Conservation (phyloP, 2,888 invertebrate genomes). For the Sericinus montela region DNA sequence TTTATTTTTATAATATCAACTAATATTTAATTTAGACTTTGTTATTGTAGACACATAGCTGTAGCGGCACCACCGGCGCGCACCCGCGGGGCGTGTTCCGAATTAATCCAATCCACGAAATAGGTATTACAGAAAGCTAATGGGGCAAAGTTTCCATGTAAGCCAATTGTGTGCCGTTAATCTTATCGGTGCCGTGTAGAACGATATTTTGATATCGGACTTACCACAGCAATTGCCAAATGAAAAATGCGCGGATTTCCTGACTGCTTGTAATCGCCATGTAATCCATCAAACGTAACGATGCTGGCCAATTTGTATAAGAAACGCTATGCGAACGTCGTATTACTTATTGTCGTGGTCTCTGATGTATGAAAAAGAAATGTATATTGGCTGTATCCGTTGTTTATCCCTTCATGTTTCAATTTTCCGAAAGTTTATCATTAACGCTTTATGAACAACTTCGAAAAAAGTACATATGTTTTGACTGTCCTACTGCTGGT, state of each 20-base stretch:
- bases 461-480: no score
- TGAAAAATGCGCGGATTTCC: slow-evolving; percentile 76
- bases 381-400: slow-evolving; percentile 33
- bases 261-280: slow-evolving; percentile 62
- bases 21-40: slow-evolving; percentile 50
- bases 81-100: slow-evolving; percentile 47
- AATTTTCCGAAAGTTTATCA: neutral
- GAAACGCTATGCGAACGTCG: slow-evolving; percentile 46
- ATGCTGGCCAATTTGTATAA: slow-evolving; percentile 30
- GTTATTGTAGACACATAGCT: slow-evolving; percentile 52
- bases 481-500: no score
- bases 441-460: no score
- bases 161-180: slow-evolving; percentile 70
- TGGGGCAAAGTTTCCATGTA: slow-evolving; percentile 66
- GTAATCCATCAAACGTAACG: slow-evolving; percentile 72
- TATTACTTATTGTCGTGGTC: slow-evolving; percentile 65
- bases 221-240: slow-evolving; percentile 66
- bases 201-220: slow-evolving; percentile 63
- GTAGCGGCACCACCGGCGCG: slow-evolving; percentile 49
- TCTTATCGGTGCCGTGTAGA: slow-evolving; percentile 72
- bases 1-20: slow-evolving; percentile 20
- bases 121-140: slow-evolving; percentile 53
- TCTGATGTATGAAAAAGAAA: slow-evolving; percentile 43
- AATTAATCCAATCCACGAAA: slow-evolving; percentile 62
- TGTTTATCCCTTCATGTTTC: slow-evolving; percentile 42